Evolutionary conservation across 2,888 invertebrate genomes (phyloP).

Genomic region (Phorcus lineatus): DNA sequence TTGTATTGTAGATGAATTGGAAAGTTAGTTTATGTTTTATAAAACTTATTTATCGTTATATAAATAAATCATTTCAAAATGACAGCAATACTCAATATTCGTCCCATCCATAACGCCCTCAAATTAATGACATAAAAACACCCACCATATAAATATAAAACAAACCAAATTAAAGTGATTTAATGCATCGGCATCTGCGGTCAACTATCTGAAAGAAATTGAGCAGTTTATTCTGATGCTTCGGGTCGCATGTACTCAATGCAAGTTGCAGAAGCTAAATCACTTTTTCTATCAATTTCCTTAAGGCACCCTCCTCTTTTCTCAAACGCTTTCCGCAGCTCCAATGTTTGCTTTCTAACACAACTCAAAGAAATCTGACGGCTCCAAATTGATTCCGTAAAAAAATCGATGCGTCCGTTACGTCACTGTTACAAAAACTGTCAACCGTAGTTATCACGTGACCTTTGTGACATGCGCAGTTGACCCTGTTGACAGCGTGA

Average conservation of each 20-base stretch:
- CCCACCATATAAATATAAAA: no score
- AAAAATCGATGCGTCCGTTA: conserved; percentile 9
- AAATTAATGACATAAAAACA: no score
- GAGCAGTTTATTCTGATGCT: not conserved
- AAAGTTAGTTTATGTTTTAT: no score
- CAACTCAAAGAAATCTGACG: conserved; percentile 14
- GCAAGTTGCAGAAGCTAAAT: not conserved
- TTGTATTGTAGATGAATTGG: no score
- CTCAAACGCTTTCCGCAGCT: not conserved
- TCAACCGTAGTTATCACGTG: conserved; percentile 4
- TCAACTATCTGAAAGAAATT: not conserved
- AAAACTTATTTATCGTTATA: no score
- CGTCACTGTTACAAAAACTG: conserved; percentile 7
- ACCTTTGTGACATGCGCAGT: conserved; percentile 7
- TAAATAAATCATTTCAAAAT: no score
- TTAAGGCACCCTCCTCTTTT: not conserved
- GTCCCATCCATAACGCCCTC: no score
- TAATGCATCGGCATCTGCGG: no score
- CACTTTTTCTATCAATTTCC: not conserved
- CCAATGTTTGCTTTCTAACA: conserved; percentile 13
- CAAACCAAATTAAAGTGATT: no score
- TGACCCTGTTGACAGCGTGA: conserved; percentile 14
- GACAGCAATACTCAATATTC: no score
- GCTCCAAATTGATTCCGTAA: conserved; percentile 20
- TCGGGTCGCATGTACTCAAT: not conserved